Percentiles rank a stretch among this genome's conserved stretches.
These are phyloP conservation scores for Drosophila anomelani DNA, from an alignment of 2,888 invertebrate genomes.

Conservation along the genomic window DNA sequence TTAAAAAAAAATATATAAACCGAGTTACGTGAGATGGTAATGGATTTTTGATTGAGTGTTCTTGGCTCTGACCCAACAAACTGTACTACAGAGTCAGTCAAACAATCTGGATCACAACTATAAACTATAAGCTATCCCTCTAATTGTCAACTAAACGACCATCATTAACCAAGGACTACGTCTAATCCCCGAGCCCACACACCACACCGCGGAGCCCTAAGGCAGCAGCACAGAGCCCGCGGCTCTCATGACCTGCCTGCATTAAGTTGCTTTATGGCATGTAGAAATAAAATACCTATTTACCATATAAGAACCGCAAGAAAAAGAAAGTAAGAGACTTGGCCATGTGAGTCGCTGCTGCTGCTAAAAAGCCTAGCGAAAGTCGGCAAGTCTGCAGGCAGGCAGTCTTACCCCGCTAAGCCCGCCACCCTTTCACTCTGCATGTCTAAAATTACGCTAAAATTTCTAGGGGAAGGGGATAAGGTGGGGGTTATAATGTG, in stretches of 20 bases:
- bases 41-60: conserved; percentile 37
- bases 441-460: conserved; percentile 66
- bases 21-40: conserved; percentile 17
- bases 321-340: conserved; percentile 24
- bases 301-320: conserved; percentile 42
- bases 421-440: conserved; percentile 21
- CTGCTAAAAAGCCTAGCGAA: conserved; percentile 65
- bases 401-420: conserved; percentile 11
- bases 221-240: conserved; percentile 10
- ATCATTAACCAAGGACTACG: conserved; percentile 32
- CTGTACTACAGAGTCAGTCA: conserved; percentile 9
- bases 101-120: conserved; percentile 14
- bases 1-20: conserved; percentile 14
- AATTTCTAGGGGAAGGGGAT: conserved; percentile 18
- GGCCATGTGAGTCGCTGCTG: conserved; percentile 48
- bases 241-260: conserved; percentile 44
- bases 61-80: conserved; percentile 37
- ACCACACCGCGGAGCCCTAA: neutral
- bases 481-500: neutral
- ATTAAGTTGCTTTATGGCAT: conserved; percentile 55
- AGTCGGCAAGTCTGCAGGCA: conserved; percentile 37
- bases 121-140: conserved; percentile 20
- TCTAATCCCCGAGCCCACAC: conserved; percentile 18
- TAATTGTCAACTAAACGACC: conserved; percentile 49
- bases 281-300: conserved; percentile 53